Conservation (phyloP, 2,888 invertebrate species). For the Lepidochrysops patricia region DNA sequence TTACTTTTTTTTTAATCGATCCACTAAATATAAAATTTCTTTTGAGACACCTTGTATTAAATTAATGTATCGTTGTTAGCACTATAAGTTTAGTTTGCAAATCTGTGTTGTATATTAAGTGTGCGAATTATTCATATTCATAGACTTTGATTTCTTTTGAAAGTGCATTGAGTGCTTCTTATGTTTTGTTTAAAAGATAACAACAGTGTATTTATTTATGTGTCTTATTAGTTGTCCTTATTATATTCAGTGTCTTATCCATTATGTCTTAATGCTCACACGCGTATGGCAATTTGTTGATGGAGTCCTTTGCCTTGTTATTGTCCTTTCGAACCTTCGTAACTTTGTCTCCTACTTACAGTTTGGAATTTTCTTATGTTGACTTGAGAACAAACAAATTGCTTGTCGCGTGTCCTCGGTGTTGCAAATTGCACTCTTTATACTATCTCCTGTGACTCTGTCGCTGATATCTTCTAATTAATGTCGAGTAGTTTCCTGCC, state of each 20-base stretch:
- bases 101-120: slow-evolving; percentile 65
- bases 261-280: slow-evolving; percentile 24
- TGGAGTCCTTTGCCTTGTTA: neutral
- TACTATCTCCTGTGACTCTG: slow-evolving; percentile 70
- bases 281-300: slow-evolving; percentile 45
- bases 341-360: neutral
- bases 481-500: slow-evolving; percentile 63
- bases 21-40: no score
- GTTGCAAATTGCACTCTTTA: slow-evolving; percentile 76
- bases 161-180: slow-evolving; percentile 52
- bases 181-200: slow-evolving; percentile 44
- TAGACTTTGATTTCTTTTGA: slow-evolving; percentile 38
- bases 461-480: slow-evolving; percentile 68
- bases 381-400: slow-evolving; percentile 30
- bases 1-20: no score
- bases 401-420: slow-evolving; percentile 60
- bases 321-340: neutral
- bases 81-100: slow-evolving; percentile 65
- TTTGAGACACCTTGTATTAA: no score
- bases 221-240: slow-evolving; percentile 70
- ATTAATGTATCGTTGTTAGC: slow-evolving; percentile 38
- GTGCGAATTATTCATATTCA: slow-evolving; percentile 59
- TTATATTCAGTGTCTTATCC: slow-evolving; percentile 63
- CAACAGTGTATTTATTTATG: slow-evolving; percentile 52
- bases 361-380: neutral